Conservation (phyloP, 2,888 invertebrate species). For the Euclidia mi region DNA sequence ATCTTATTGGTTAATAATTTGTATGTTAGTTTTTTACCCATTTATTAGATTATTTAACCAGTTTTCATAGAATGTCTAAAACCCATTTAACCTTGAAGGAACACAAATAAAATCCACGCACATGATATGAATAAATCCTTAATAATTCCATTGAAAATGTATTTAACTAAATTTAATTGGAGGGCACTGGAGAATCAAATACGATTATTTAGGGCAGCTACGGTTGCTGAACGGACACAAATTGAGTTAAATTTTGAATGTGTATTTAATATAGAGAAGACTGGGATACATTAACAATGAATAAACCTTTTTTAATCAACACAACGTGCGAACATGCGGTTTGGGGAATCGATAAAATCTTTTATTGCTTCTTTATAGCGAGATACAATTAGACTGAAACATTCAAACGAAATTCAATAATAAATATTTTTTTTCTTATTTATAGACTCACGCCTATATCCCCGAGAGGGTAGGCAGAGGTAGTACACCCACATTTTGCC, state of each 20-base stretch:
- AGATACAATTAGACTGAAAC: slow-evolving; percentile 28
- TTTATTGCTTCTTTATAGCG: slow-evolving; percentile 23
- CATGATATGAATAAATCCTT: neutral
- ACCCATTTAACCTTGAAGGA: neutral
- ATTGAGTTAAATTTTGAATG: slow-evolving; percentile 11
- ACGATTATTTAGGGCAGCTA: slow-evolving; percentile 17
- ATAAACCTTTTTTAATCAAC: slow-evolving; percentile 41
- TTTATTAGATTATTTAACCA: no score
- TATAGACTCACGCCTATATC: no score
- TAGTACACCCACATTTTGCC: no score
- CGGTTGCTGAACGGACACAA: slow-evolving; percentile 1
- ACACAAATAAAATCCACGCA: slow-evolving; percentile 1
- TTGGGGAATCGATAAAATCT: slow-evolving; percentile 25
- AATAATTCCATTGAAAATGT: slow-evolving; percentile 3
- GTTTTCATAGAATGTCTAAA: no score
- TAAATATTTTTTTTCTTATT: no score
- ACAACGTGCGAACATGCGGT: slow-evolving; percentile 17
- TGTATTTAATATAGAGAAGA: slow-evolving; percentile 20
- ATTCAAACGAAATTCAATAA: slow-evolving; percentile 2
- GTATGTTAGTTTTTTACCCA: no score
- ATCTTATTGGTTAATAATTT: no score
- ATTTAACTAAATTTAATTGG: slow-evolving; percentile 12
- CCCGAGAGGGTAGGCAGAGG: no score
- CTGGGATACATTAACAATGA: neutral
- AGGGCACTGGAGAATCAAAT: slow-evolving; percentile 15